Base-by-base conservation (phyloP, 2,888 invertebrate species). In the Drosophila acutilabella region DNA sequence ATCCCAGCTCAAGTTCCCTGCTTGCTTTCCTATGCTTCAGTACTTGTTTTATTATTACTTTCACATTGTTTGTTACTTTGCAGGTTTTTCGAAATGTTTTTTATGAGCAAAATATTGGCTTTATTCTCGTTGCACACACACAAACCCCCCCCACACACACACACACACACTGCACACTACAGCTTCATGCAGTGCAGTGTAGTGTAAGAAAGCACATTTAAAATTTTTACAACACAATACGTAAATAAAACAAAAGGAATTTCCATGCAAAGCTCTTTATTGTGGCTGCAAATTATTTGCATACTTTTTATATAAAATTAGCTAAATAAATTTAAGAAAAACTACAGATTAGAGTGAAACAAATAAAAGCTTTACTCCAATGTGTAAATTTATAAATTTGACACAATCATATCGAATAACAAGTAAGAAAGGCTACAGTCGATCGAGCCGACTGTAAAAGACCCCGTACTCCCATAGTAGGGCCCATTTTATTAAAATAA, bases 91-190 rank as follows among this genome's bases (percentile, higher is more conserved):
- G n/a, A 47, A 64, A 52, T 52, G 20, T 44, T 47, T 64, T 65
- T 53, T 45, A 59, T 42, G 36, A 41, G 36, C 18, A 44, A 45
- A 57, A 64, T 64, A 57, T 64, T 64, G 57, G 50, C 57, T 64
- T 51, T 64, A 26, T 13, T 47, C 5, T 52, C 36, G 16, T n/a
- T 45, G 45, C 14, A 45, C 36, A 11, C 23, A 13, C 45, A 20
- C 51, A 52, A 36, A 41, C 26, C 13, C 2, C 36, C 13, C 36
- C 3, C 2, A 26, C 1, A 3, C 23, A 6, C 23, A 23, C 23
- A 23, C 26, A 6, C 26, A 36, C 36, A 36, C 13, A 36, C 13
- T 1, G 36, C 36, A 2, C 23, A 52, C 26, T 53, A 16, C 10
- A n/a, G 10, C 38, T 8, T n/a, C 33, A 44, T 54, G 44, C 23